Conservation (phyloP, 2,888 invertebrate species). For the Catocala fraxini region DNA sequence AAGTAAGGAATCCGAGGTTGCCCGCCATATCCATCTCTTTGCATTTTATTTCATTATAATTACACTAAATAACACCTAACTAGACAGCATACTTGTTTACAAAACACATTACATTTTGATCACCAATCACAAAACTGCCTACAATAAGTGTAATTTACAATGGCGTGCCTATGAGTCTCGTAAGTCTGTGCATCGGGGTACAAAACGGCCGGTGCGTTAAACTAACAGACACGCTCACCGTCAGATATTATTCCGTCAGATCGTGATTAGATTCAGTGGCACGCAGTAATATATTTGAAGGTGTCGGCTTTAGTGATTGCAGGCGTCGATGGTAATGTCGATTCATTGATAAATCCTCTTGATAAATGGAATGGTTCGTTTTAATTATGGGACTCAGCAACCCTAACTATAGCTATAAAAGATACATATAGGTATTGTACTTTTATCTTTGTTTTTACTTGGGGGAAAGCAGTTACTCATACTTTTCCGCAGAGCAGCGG, state of each 20-base stretch:
- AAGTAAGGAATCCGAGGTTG: no score
- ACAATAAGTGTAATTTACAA: no score
- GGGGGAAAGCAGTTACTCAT: no score
- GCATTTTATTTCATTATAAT: no score
- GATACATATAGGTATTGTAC: not conserved
- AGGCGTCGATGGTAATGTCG: slow-evolving; percentile 50
- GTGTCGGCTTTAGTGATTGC: slow-evolving; percentile 62
- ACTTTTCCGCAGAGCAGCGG: no score
- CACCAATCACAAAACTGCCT: no score
- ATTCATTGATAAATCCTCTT: slow-evolving; percentile 4
- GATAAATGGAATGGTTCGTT: slow-evolving; percentile 2
- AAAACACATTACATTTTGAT: no score
- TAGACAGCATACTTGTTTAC: no score
- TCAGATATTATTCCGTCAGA: slow-evolving; percentile 85
- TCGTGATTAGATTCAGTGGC: slow-evolving; percentile 86
- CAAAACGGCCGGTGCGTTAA: slow-evolving; percentile 73
- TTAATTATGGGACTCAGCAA: not conserved
- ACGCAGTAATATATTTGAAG: slow-evolving; percentile 85
- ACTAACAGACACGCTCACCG: slow-evolving; percentile 69
- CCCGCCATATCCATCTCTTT: no score
- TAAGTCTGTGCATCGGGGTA: slow-evolving; percentile 47
- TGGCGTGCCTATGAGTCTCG: not conserved
- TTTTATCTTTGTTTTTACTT: no score
- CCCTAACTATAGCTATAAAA: not conserved
- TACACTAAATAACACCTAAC: no score